Evolutionary conservation across 2,113 vertebrate species (phyloP).

Genomic region (Stigmatopora nigra): DNA sequence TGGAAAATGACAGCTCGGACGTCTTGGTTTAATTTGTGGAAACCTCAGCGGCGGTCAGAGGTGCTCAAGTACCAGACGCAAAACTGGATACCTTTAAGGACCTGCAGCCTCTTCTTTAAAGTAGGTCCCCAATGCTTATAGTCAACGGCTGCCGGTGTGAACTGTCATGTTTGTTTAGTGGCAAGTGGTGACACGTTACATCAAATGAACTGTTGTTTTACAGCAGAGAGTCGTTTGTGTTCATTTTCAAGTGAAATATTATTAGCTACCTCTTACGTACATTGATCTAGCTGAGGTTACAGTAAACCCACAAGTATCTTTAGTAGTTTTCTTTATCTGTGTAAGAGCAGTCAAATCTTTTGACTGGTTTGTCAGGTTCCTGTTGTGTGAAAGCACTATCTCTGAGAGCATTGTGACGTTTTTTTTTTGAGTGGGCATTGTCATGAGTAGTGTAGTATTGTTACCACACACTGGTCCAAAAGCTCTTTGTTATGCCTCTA

Average conservation of each 20-base stretch:
- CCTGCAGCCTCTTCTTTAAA: conserved; percentile 50
- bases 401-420: background rate
- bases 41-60: conserved; percentile 39
- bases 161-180: conserved; percentile 22
- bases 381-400: background rate
- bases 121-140: conserved; percentile 47
- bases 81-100: conserved; percentile 67
- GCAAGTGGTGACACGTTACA: background rate
- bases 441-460: conserved; percentile 4
- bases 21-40: conserved; percentile 42
- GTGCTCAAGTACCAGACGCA: conserved; percentile 43
- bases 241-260: conserved; percentile 4
- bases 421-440: background rate
- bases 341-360: background rate
- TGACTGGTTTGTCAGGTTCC: background rate
- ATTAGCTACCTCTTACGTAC: background rate
- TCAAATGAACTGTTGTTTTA: too few species aligned
- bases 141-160: conserved; percentile 4
- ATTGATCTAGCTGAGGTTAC: background rate
- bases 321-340: background rate
- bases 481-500: conserved; percentile 3
- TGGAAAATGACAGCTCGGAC: conserved; percentile 45
- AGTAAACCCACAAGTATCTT: background rate
- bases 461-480: background rate
- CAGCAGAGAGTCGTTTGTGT: too few species aligned